phyloP scores from a whole-genome alignment of 2,797 vertebrate genomes.

The Sparidentex hasta region DNA sequence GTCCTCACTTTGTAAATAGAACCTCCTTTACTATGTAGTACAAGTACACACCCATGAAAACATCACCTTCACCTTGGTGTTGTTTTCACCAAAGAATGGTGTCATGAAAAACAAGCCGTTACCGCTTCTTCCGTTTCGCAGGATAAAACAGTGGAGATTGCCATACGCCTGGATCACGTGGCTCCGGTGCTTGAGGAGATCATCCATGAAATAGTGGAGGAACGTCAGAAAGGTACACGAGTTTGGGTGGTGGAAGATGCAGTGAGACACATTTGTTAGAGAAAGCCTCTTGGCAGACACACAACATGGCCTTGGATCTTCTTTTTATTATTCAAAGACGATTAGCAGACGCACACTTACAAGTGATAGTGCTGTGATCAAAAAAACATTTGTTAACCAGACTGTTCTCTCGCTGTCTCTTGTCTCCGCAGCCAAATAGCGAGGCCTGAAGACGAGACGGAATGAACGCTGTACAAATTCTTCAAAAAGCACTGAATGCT shows the following conservation, averaged over 20 bases:
- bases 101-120: not conserved
- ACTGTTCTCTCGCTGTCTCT: slow-evolving; percentile 38
- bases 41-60: not conserved
- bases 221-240: slow-evolving; percentile 63
- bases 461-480: slow-evolving; percentile 59
- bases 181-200: slow-evolving; percentile 74
- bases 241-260: not conserved
- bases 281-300: not conserved
- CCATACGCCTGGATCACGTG: slow-evolving; percentile 67
- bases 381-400: slow-evolving; percentile 13
- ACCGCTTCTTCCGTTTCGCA: slow-evolving; percentile 29
- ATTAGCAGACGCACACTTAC: not conserved
- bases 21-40: too few relatives aligned
- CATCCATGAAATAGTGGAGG: slow-evolving; percentile 76
- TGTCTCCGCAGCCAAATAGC: slow-evolving; percentile 69
- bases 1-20: too few relatives aligned
- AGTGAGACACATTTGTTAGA: slow-evolving; percentile 17
- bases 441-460: not conserved
- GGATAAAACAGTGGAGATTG: slow-evolving; percentile 77
- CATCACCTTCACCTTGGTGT: not conserved
- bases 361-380: slow-evolving; percentile 23
- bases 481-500: slow-evolving; percentile 57
- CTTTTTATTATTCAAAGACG: slow-evolving; percentile 19
- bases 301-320: slow-evolving; percentile 2
- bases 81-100: not conserved